Evolutionary conservation across 2,113 vertebrate species (phyloP).

Genomic region (Pipra filicauda): DNA sequence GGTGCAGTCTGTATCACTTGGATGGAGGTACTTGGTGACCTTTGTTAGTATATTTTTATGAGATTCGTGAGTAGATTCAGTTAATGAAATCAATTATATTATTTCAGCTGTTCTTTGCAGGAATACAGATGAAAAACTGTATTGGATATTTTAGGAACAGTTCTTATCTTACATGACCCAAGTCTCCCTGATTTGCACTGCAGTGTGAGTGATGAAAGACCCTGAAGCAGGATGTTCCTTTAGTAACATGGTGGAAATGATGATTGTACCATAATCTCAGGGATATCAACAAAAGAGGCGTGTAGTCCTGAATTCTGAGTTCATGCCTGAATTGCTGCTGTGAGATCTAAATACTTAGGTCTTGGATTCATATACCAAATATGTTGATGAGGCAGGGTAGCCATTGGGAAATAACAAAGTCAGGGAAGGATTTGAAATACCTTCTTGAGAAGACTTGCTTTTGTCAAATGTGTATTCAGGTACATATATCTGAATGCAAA

Average conservation of each 20-base stretch:
- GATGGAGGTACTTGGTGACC: not conserved
- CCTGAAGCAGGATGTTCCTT: not conserved
- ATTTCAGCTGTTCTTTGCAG: constrained; percentile 1
- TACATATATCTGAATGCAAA: not conserved
- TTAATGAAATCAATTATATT: not conserved
- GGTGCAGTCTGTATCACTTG: not conserved
- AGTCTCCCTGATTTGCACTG: not conserved
- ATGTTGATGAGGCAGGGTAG: not conserved
- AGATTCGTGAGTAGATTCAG: not conserved
- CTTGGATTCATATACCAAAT: not conserved
- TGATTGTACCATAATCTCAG: not conserved
- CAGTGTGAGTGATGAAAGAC: not conserved
- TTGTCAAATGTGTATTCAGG: not conserved
- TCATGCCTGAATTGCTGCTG: not conserved
- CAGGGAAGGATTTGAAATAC: not conserved
- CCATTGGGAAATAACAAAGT: not conserved
- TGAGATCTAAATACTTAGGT: not conserved
- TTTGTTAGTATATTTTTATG: not conserved
- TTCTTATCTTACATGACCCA: not conserved
- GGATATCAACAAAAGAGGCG: not conserved
- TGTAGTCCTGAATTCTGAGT: not conserved
- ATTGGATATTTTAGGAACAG: not conserved
- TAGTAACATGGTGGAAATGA: not conserved
- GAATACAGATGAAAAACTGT: not conserved
- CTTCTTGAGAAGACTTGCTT: not conserved